Percentiles rank a stretch among this genome's conserved stretches.
These are phyloP conservation scores for Drosophila nigricruria DNA, from an alignment of 2,888 invertebrate genomes.

Conservation along the genomic window DNA sequence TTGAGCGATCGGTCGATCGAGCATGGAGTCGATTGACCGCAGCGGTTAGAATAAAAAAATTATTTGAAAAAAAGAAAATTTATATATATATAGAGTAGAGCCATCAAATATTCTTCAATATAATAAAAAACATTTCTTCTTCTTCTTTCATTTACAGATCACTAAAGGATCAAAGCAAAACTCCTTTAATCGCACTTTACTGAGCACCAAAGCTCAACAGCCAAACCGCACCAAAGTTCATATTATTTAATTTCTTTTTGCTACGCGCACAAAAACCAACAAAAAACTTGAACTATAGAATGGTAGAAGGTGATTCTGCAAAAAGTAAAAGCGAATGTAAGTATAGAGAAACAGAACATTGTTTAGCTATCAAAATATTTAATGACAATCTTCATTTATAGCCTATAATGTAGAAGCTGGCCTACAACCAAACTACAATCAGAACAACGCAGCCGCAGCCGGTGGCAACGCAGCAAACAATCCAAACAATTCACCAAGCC, in stretches of 20 bases:
- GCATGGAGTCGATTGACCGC: constrained; percentile 33
- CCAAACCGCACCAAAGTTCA: constrained; percentile 35
- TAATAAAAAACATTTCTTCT: not conserved
- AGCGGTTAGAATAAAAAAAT: not conserved
- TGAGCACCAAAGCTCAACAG: constrained; percentile 44
- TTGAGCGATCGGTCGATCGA: constrained; percentile 45
- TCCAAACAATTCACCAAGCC: constrained; percentile 76
- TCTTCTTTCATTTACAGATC: constrained; percentile 66
- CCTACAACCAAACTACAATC: constrained; percentile 92
- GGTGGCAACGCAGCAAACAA: constrained; percentile 83
- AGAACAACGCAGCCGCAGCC: constrained; percentile 83
- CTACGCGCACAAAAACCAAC: constrained; percentile 82
- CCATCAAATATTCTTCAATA: not conserved
- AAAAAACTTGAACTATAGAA: constrained; percentile 89
- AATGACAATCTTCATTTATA: constrained; percentile 82
- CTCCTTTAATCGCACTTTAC: constrained; percentile 54
- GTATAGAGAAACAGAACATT: constrained; percentile 78
- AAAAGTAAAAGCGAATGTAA: constrained; percentile 92
- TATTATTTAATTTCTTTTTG: constrained; percentile 58
- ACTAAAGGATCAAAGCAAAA: constrained; percentile 59
- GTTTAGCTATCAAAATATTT: not conserved
- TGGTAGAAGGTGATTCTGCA: constrained; percentile 95
- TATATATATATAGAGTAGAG: not conserved
- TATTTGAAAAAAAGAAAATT: not conserved
- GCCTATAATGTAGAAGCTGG: constrained; percentile 96